Percentiles rank a stretch among this genome's conserved stretches.
Conservation (phyloP, 1,140 invertebrate species). For the Odontomachus brunneus region DNA sequence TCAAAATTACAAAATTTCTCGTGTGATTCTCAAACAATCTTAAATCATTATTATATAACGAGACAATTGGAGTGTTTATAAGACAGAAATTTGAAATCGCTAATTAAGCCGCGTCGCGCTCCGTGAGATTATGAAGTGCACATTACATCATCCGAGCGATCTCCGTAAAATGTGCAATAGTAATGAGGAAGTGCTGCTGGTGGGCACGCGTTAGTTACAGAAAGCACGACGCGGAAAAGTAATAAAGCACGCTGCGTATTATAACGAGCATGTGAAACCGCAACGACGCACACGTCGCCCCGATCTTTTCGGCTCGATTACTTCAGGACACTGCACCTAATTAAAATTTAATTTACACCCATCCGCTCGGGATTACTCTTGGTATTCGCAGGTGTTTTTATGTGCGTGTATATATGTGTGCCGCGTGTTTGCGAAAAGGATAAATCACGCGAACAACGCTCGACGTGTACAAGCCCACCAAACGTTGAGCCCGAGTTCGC, state of each 20-base stretch:
- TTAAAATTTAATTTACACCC: constrained; percentile 71
- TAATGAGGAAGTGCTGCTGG: background rate
- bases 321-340: constrained; percentile 57
- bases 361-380: constrained; percentile 43
- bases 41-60: too few species aligned
- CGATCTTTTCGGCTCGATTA: constrained; percentile 46
- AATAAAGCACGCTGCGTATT: background rate
- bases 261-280: background rate
- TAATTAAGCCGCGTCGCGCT: too few species aligned
- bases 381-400: background rate
- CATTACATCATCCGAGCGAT: too few species aligned
- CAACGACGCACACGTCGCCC: background rate
- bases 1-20: too few species aligned
- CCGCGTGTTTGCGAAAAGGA: constrained; percentile 1
- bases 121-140: too few species aligned
- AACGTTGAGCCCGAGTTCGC: constrained; percentile 50
- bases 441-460: constrained; percentile 27
- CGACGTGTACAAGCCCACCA: constrained; percentile 16
- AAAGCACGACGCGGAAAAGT: background rate
- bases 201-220: background rate
- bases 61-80: too few species aligned
- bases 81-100: too few species aligned
- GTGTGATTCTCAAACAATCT: too few species aligned
- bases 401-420: background rate
- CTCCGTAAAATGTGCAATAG: background rate